Evolutionary conservation across 2,888 invertebrate genomes (phyloP), one percentile per base, ranked within the genome.

Genomic region (Steinernema carpocapsae): DNA sequence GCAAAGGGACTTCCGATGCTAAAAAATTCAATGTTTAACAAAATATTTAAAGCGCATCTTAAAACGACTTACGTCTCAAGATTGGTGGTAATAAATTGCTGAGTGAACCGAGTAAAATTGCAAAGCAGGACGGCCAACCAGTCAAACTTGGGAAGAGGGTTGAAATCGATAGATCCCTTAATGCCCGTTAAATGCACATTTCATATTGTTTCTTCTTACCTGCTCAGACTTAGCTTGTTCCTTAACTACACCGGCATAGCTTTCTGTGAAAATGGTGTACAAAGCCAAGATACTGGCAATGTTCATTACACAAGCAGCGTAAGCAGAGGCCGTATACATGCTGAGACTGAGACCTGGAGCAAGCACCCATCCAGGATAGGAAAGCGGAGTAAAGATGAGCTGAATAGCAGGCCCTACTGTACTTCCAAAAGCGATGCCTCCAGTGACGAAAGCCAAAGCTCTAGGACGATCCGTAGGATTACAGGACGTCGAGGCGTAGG

Each of bases 71-170:
- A 88, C 88, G 89, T 89, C 84, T 89, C 89, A 77, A 88, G 85
- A n/a, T 88, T 86, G n/a, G 88, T 86, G 76, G 88, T 88, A 43
- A 88, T 83, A 76, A 89, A 88, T 72, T 88, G 84, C 26, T 88
- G 86, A 42, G 86, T 85, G 79, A 89, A 89, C 78, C 89, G 88
- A 2, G 88, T 77, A n/a, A 78, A 72, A 52, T 86, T 82, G 72
- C 85, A 85, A 0, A 84, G 72, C 7, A 76, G 45, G 14, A 80
- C 76, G 4, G 85, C 87, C 0, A 83, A 46, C 64, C 72, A 70
- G 74, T 87, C 86, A 72, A 78, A 83, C 14, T 77, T 76, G 2
- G 84, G 84, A 24, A 85, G n/a, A 14, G 52, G 64, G n/a, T 64
- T 64, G 17, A 64, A 29, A n/a, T 64, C 64, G 64, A 64, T 52